Percentiles rank a stretch among this genome's conserved stretches.
phyloP scores from a whole-genome alignment of 2,888 invertebrate genomes.

The Hemistola chrysoprasaria region DNA sequence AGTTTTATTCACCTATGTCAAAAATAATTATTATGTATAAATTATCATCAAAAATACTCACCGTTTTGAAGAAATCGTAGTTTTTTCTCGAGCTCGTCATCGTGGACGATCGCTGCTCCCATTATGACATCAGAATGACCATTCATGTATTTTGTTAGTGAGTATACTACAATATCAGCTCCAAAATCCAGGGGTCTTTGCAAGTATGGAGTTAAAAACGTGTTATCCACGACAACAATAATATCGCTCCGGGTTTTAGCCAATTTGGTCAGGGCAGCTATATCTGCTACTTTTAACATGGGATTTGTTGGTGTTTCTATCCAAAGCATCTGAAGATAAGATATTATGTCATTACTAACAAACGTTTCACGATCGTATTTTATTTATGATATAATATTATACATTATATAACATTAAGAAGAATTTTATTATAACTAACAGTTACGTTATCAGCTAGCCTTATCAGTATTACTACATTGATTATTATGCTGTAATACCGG shows the following conservation, averaged over 20 bases:
- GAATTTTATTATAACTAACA: constrained; percentile 5
- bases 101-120: constrained; percentile 92
- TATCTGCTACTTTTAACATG: constrained; percentile 93
- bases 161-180: constrained; percentile 95
- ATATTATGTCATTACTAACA: not conserved
- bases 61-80: constrained; percentile 94
- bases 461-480: constrained; percentile 24
- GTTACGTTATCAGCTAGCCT: constrained; percentile 22
- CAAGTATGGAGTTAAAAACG: constrained; percentile 94
- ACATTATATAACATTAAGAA: not conserved
- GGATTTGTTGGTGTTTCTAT: constrained; percentile 99
- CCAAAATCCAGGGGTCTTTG: constrained; percentile 95
- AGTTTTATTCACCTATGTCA: no score
- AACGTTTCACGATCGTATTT: no score
- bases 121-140: constrained; percentile 98
- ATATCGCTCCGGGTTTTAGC: constrained; percentile 81
- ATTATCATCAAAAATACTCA: no score
- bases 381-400: no score
- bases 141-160: constrained; percentile 98
- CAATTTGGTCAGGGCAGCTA: constrained; percentile 84
- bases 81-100: constrained; percentile 86
- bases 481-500: constrained; percentile 22
- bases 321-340: constrained; percentile 89
- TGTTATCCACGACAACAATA: constrained; percentile 94
- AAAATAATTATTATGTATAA: no score